phyloP scores from a whole-genome alignment of 2,797 vertebrate genomes.

The Eulemur mongoz region DNA sequence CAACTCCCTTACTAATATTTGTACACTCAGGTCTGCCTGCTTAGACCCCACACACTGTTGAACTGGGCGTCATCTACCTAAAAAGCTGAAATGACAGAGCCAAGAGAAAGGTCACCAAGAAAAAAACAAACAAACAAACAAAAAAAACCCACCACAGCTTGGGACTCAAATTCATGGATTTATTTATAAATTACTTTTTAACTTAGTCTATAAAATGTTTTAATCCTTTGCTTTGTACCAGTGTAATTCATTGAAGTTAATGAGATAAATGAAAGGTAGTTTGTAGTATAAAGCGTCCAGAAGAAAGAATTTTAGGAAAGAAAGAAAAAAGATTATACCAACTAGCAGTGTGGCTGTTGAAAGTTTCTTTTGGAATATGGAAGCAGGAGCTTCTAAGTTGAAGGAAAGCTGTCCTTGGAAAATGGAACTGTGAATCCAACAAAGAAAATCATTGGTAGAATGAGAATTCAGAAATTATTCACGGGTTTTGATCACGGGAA shows the following conservation, averaged over 20 bases:
- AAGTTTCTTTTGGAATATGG: background rate
- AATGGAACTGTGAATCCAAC: background rate
- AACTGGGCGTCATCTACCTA: background rate
- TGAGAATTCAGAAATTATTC: background rate
- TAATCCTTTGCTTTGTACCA: background rate
- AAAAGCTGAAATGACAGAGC: background rate
- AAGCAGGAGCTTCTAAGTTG: background rate
- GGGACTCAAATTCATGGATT: background rate
- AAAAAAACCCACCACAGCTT: background rate
- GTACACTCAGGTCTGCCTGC: background rate
- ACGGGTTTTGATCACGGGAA: background rate
- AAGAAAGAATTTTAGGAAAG: background rate
- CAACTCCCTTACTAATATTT: background rate
- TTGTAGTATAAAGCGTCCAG: background rate
- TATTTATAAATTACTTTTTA: background rate
- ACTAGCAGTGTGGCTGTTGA: background rate
- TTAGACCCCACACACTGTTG: background rate
- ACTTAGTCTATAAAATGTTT: background rate
- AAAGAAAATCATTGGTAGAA: background rate
- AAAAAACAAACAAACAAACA: background rate
- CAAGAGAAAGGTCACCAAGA: background rate
- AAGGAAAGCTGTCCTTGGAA: background rate
- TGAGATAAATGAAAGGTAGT: background rate
- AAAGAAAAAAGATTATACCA: background rate
- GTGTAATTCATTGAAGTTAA: background rate